Conservation (phyloP, 2,113 vertebrate species). For the Sylvietta virens region DNA sequence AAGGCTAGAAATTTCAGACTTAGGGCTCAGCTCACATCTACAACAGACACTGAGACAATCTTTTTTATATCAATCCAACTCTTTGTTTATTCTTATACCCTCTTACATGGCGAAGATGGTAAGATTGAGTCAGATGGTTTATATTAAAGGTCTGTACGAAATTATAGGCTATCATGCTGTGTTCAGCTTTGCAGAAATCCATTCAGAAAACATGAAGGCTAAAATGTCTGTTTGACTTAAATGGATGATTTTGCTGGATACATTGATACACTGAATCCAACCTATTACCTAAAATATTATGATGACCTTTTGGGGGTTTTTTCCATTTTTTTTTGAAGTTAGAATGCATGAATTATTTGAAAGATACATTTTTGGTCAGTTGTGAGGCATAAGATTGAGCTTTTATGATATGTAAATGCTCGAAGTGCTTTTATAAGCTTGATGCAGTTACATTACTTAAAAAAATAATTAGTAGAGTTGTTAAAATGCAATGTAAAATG, state of each 20-base stretch:
- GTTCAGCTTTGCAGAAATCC: neutral
- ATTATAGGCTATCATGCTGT: neutral
- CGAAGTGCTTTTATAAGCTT: neutral
- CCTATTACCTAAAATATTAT: neutral
- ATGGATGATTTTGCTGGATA: neutral
- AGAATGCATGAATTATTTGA: neutral
- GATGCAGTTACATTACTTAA: neutral
- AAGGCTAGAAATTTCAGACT: neutral
- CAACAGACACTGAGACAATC: neutral
- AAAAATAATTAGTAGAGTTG: neutral
- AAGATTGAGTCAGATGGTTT: neutral
- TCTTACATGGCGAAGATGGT: neutral
- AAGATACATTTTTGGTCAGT: neutral
- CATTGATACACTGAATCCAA: neutral
- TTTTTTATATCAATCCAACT: neutral
- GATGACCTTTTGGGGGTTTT: fast-evolving
- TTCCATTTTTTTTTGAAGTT: neutral
- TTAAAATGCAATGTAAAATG: neutral
- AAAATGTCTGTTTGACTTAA: neutral
- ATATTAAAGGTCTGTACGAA: neutral
- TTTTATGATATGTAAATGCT: neutral
- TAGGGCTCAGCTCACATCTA: neutral
- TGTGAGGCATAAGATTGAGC: neutral
- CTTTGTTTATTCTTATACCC: neutral
- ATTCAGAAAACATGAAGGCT: neutral